Evolutionary conservation across 2,888 invertebrate species (phyloP).

Genomic region (Cacoxenus indagator): DNA sequence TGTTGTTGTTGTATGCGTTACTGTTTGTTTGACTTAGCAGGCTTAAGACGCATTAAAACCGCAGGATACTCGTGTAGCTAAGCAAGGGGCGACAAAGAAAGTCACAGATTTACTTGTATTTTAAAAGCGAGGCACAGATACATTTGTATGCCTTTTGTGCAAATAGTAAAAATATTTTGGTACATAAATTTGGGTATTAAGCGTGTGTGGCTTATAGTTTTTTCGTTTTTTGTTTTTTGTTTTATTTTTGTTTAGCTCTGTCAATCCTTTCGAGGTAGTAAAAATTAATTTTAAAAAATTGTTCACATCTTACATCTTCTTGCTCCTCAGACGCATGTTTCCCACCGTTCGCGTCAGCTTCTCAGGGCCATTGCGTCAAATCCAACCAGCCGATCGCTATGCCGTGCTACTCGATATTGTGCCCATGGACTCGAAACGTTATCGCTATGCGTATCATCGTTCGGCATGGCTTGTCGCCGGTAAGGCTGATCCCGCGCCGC

Average conservation of each 20-base stretch:
- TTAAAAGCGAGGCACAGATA: conserved; percentile 32
- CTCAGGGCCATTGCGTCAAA: conserved; percentile 75
- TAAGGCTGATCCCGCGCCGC: conserved; percentile 96
- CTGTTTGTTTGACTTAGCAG: conserved; percentile 24
- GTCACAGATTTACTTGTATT: background rate
- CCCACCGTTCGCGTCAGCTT: conserved; percentile 96
- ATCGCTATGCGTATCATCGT: conserved; percentile 97
- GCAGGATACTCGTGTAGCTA: conserved; percentile 47
- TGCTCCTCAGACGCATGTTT: conserved; percentile 89
- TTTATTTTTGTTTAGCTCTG: background rate
- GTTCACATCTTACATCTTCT: too few species aligned
- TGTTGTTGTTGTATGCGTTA: background rate
- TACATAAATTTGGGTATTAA: conserved; percentile 49
- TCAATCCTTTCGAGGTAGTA: background rate
- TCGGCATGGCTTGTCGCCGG: conserved; percentile 98
- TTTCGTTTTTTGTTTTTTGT: background rate
- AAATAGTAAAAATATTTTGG: conserved; percentile 30
- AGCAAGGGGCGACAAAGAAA: background rate
- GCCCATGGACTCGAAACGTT: conserved; percentile 95
- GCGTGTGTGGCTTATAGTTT: conserved; percentile 21
- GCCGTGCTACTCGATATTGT: conserved; percentile 95
- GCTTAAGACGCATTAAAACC: conserved; percentile 58
- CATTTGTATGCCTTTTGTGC: conserved; percentile 38
- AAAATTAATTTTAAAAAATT: conserved; percentile 27
- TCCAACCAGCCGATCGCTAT: conserved; percentile 86